A percentile compares a stretch with the other conserved stretches of the same genome.
Conservation (phyloP, 1,140 invertebrate species). For the Bombus soroeensis region DNA sequence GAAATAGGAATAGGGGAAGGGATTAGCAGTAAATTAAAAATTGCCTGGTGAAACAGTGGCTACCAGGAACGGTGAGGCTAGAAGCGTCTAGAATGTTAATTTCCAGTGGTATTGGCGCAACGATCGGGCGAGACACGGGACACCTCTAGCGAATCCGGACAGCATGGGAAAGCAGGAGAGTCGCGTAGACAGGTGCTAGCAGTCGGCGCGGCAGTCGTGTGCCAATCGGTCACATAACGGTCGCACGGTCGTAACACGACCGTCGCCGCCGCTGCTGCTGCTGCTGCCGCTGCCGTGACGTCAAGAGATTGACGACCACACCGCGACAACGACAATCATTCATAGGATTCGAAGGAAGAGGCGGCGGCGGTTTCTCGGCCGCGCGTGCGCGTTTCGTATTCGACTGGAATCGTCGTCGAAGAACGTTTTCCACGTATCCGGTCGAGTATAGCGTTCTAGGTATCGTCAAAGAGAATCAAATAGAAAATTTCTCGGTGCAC, state of each 20-base stretch:
- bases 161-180: constrained; percentile 52
- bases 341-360: constrained; percentile 58
- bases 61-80: not conserved
- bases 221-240: constrained; percentile 81
- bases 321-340: constrained; percentile 64
- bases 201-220: constrained; percentile 63
- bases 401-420: not conserved
- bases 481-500: not conserved
- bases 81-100: constrained; percentile 3
- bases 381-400: constrained; percentile 27
- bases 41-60: not conserved
- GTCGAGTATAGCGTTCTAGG: not conserved
- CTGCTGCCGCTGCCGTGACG: constrained; percentile 68
- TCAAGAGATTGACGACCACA: constrained; percentile 67
- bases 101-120: not conserved
- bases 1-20: not conserved
- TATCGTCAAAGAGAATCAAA: not conserved
- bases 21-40: not conserved
- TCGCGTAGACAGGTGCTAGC: constrained; percentile 59
- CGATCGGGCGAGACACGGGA: not conserved
- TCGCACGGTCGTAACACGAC: constrained; percentile 78
- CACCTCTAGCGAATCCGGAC: constrained; percentile 21
- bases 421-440: not conserved
- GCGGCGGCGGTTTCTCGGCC: not conserved
- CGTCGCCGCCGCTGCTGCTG: constrained; percentile 70